These are phyloP conservation scores for Zygogramma bicolorata DNA, from an alignment of 2,888 invertebrate species.

Conservation along the genomic window DNA sequence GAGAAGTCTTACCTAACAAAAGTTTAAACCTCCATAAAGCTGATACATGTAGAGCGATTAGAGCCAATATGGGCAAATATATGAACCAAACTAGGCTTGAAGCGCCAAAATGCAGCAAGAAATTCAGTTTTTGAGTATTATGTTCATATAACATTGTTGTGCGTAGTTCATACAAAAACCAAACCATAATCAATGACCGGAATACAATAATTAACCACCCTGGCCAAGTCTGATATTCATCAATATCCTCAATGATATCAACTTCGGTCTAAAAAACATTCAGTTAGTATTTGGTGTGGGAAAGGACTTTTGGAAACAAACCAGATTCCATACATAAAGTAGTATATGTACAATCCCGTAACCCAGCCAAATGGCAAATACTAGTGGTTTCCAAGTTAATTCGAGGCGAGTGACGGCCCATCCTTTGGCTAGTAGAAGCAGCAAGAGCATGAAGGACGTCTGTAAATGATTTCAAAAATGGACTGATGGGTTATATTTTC, in stretches of 20 bases:
- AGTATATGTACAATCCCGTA: constrained; percentile 93
- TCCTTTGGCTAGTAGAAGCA: constrained; percentile 93
- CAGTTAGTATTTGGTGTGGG: neutral
- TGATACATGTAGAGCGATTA: constrained; percentile 93
- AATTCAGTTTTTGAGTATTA: constrained; percentile 87
- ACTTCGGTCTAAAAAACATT: constrained; percentile 85
- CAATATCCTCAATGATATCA: constrained; percentile 95
- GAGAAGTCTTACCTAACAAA: constrained; percentile 78
- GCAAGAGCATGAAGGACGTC: constrained; percentile 93
- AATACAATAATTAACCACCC: constrained; percentile 94
- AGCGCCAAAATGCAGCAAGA: constrained; percentile 95
- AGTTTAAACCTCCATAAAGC: constrained; percentile 96
- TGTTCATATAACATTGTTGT: constrained; percentile 85
- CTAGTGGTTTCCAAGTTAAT: constrained; percentile 85
- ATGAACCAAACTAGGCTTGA: constrained; percentile 99
- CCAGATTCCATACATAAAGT: constrained; percentile 96
- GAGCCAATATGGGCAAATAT: constrained; percentile 93
- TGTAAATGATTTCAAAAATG: constrained; percentile 63
- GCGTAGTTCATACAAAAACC: constrained; percentile 85
- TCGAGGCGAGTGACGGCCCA: constrained; percentile 95
- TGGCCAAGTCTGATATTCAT: constrained; percentile 98
- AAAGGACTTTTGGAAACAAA: constrained; percentile 68
- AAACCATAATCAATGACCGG: constrained; percentile 86
- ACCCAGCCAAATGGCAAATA: constrained; percentile 90
- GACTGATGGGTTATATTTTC: neutral